phyloP scores from a whole-genome alignment of 2,113 vertebrate genomes.

The Oophaga pumilio region DNA sequence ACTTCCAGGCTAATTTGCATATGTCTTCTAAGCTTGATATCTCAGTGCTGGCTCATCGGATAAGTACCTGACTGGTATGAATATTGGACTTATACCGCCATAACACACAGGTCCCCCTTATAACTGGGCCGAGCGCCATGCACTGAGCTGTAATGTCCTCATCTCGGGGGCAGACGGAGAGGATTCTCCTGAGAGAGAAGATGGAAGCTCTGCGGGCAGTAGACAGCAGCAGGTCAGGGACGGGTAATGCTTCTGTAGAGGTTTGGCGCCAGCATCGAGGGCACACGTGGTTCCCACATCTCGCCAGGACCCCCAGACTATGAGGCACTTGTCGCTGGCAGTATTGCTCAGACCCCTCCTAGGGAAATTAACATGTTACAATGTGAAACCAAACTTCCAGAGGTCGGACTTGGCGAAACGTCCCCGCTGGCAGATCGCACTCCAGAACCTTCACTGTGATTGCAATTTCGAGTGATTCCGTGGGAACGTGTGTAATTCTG shows the following conservation, averaged over 20 bases:
- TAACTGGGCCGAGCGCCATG: slow-evolving; percentile 5
- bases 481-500: neutral
- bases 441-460: slow-evolving; percentile 6
- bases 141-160: slow-evolving; percentile 26
- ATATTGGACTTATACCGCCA: no score
- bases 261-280: neutral
- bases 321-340: slow-evolving; percentile 23
- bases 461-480: neutral
- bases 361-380: slow-evolving; percentile 37
- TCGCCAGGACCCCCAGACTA: slow-evolving; percentile 22
- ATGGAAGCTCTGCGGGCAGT: slow-evolving; percentile 31
- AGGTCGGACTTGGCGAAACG: neutral
- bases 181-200: slow-evolving; percentile 7
- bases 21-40: no score
- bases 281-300: slow-evolving; percentile 21
- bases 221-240: slow-evolving; percentile 8
- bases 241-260: slow-evolving; percentile 26
- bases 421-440: neutral
- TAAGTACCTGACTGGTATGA: no score
- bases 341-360: slow-evolving; percentile 26
- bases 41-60: no score
- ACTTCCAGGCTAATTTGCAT: no score
- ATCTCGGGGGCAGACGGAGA: slow-evolving; percentile 3
- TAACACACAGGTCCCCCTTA: no score
- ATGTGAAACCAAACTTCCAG: neutral